phyloP scores from a whole-genome alignment of 2,888 invertebrate genomes.

The Aspidiotus rigidus region DNA sequence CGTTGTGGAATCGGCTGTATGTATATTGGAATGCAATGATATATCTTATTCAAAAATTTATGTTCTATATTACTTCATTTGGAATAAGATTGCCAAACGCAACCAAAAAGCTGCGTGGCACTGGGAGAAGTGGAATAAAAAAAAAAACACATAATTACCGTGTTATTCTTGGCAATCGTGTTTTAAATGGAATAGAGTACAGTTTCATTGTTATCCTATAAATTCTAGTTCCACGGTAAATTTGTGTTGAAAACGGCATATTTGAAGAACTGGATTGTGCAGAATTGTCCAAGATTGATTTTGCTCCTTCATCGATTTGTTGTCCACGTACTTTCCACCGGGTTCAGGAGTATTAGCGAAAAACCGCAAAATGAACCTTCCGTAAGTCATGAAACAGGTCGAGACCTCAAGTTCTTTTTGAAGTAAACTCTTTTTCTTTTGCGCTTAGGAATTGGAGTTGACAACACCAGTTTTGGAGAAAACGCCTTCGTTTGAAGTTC shows the following conservation, averaged over 20 bases:
- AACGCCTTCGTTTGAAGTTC: conserved; percentile 40
- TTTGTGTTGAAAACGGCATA: conserved; percentile 62
- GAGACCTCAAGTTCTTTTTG: too few relatives aligned
- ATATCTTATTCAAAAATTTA: background rate
- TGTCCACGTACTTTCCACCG: conserved; percentile 52
- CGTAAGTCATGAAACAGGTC: conserved; percentile 26
- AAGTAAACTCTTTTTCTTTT: too few relatives aligned
- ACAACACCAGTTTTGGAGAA: conserved; percentile 65
- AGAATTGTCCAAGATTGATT: conserved; percentile 66
- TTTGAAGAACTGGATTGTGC: conserved; percentile 71
- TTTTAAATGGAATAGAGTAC: background rate
- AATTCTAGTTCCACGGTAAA: conserved; percentile 62
- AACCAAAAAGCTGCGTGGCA: too few relatives aligned
- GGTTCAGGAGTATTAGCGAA: conserved; percentile 46
- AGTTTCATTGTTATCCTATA: background rate
- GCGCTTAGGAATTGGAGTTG: conserved; percentile 52
- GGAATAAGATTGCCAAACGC: too few relatives aligned
- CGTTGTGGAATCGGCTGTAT: conserved; percentile 62
- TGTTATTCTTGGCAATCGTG: background rate
- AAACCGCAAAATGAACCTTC: conserved; percentile 36
- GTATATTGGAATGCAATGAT: conserved; percentile 37
- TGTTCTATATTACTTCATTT: conserved; percentile 11
- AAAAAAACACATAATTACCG: background rate
- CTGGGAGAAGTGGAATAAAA: too few relatives aligned
- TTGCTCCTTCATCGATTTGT: conserved; percentile 65